phyloP scores from a whole-genome alignment of 2,888 invertebrate genomes.

The Pemphredon lugubris region DNA sequence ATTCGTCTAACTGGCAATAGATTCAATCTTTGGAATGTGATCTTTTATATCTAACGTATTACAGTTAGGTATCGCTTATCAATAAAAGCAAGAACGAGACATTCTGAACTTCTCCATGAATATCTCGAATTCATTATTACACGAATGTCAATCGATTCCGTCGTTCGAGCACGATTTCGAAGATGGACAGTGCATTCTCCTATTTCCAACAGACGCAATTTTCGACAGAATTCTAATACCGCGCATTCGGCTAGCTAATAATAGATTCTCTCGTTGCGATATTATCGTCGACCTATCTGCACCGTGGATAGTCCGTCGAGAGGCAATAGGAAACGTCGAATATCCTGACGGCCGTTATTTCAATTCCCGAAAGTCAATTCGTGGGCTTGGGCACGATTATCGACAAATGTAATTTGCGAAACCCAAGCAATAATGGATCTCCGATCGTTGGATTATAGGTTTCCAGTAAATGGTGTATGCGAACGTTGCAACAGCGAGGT shows the following conservation, averaged over 20 bases:
- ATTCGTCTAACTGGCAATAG: too few relatives aligned
- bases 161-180: too few relatives aligned
- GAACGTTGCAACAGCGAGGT: slow-evolving; percentile 7
- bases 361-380: slow-evolving; percentile 33
- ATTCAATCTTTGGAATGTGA: too few relatives aligned
- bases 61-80: too few relatives aligned
- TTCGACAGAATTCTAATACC: neutral
- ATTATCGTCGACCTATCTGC: slow-evolving; percentile 11
- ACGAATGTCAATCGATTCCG: too few relatives aligned
- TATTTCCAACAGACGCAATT: too few relatives aligned
- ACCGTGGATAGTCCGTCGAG: neutral
- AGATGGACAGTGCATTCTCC: too few relatives aligned
- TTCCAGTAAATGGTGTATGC: slow-evolving; percentile 45
- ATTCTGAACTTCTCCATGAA: too few relatives aligned
- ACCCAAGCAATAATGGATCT: slow-evolving; percentile 54
- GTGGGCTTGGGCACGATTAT: slow-evolving; percentile 51
- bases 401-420: slow-evolving; percentile 59
- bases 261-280: slow-evolving; percentile 14
- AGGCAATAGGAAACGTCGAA: slow-evolving; percentile 42
- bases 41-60: too few relatives aligned
- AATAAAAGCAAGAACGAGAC: too few relatives aligned
- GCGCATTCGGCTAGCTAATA: slow-evolving; percentile 10
- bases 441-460: slow-evolving; percentile 46
- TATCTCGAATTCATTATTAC: too few relatives aligned
- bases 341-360: slow-evolving; percentile 20